Percentiles rank a stretch among this genome's conserved stretches.
Conservation (phyloP, 1,140 invertebrate genomes). For the Drosophila hydei region DNA sequence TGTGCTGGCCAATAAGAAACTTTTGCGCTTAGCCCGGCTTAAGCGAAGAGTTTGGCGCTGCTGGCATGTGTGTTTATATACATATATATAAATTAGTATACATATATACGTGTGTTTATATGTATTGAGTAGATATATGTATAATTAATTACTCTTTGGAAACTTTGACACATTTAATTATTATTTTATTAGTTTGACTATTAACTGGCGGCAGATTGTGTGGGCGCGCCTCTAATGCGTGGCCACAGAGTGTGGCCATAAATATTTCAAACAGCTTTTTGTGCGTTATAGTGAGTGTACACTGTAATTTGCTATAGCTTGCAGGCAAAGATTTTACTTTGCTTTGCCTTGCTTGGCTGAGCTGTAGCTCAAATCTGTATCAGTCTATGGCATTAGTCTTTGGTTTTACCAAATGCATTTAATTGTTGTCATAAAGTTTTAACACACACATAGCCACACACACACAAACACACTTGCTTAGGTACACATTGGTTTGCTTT, state of each 20-base stretch:
- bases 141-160: slow-evolving; percentile 76
- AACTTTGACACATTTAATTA: slow-evolving; percentile 81
- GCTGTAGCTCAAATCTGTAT: slow-evolving; percentile 22
- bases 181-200: slow-evolving; percentile 72
- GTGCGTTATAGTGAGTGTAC: neutral
- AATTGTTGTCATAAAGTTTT: slow-evolving; percentile 67
- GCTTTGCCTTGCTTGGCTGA: slow-evolving; percentile 5
- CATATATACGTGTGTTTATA: slow-evolving; percentile 21
- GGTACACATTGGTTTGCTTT: slow-evolving; percentile 22
- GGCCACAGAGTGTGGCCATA: slow-evolving; percentile 4
- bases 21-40: slow-evolving; percentile 46
- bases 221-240: slow-evolving; percentile 29
- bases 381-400: slow-evolving; percentile 27
- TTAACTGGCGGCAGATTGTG: slow-evolving; percentile 44
- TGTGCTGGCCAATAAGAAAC: slow-evolving; percentile 53
- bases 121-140: slow-evolving; percentile 51
- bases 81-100: neutral
- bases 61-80: slow-evolving; percentile 21
- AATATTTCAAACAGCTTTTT: slow-evolving; percentile 24
- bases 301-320: slow-evolving; percentile 20
- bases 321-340: too few species aligned
- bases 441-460: neutral
- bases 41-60: slow-evolving; percentile 10
- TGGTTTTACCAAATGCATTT: slow-evolving; percentile 47
- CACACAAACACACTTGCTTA: slow-evolving; percentile 9